phyloP scores from a whole-genome alignment of 2,888 invertebrate genomes.

The Creontiades dilutus region DNA sequence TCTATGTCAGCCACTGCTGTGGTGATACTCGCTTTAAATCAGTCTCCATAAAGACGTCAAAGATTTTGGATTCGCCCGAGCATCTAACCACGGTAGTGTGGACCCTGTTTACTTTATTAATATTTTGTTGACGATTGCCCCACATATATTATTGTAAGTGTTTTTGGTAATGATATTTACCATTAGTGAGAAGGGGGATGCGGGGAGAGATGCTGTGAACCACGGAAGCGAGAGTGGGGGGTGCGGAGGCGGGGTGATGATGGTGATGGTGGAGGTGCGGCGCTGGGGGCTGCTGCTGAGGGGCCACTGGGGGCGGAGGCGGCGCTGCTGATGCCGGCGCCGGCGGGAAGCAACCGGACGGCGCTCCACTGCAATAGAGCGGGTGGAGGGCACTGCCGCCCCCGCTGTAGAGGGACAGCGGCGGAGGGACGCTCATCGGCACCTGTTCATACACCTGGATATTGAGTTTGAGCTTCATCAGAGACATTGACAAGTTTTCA shows the following conservation, averaged over 20 bases:
- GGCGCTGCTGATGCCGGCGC: slow-evolving; percentile 74
- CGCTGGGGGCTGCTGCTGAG: slow-evolving; percentile 70
- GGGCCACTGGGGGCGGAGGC: slow-evolving; percentile 35
- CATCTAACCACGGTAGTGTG: too few species aligned
- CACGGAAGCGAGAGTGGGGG: slow-evolving; percentile 62
- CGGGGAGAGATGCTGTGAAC: slow-evolving; percentile 58
- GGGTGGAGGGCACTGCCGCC: slow-evolving; percentile 77
- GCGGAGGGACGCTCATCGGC: slow-evolving; percentile 81
- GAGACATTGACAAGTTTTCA: too few species aligned
- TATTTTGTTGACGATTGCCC: too few species aligned
- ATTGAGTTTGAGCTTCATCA: neutral
- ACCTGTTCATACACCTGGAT: slow-evolving; percentile 78
- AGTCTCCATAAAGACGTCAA: too few species aligned
- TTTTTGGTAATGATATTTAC: too few species aligned
- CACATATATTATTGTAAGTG: too few species aligned
- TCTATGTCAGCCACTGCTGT: too few species aligned
- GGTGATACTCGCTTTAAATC: too few species aligned
- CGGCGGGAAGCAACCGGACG: slow-evolving; percentile 75
- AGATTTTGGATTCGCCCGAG: too few species aligned
- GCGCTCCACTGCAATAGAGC: slow-evolving; percentile 77
- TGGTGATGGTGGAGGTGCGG: slow-evolving; percentile 76
- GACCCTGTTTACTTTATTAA: too few species aligned
- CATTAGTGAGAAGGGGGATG: slow-evolving; percentile 63
- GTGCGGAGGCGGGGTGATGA: slow-evolving; percentile 74
- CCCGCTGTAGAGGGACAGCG: slow-evolving; percentile 78